These are phyloP conservation scores for Zingel zingel DNA, from an alignment of 2,113 vertebrate genomes.

Conservation along the genomic window DNA sequence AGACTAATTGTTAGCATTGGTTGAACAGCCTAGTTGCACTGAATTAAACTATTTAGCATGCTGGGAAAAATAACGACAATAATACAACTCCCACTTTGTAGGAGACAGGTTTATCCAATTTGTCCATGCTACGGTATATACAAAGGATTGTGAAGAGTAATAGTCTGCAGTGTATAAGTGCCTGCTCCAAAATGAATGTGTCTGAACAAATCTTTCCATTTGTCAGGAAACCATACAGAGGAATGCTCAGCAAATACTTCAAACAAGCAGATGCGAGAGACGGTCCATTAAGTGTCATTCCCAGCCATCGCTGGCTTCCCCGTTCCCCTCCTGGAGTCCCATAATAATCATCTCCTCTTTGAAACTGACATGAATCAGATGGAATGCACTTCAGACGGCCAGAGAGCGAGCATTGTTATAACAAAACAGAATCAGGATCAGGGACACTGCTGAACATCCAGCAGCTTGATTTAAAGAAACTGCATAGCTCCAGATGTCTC, in stretches of 20 bases:
- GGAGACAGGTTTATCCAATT: conserved; percentile 59
- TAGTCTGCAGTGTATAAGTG: conserved; percentile 70
- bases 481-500: conserved; percentile 30
- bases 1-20: neutral
- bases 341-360: conserved; percentile 64
- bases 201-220: conserved; percentile 65
- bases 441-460: conserved; percentile 42
- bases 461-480: conserved; percentile 46
- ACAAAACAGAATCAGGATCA: conserved; percentile 36
- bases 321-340: conserved; percentile 52
- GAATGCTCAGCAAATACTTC: conserved; percentile 75
- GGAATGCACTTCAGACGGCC: conserved; percentile 50
- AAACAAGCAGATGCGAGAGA: conserved; percentile 60
- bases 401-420: conserved; percentile 36
- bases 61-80: conserved; percentile 68
- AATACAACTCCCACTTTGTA: conserved; percentile 43
- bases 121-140: conserved; percentile 52
- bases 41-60: conserved; percentile 53
- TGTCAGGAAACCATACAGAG: conserved; percentile 57
- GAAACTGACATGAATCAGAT: conserved; percentile 59
- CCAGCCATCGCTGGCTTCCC: conserved; percentile 43
- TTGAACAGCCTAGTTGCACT: conserved; percentile 26
- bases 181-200: conserved; percentile 68
- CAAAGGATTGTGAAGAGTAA: conserved; percentile 63
- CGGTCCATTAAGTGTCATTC: conserved; percentile 67